A percentile compares a stretch with the other conserved stretches of the same genome.
phyloP scores from a whole-genome alignment of 2,113 vertebrate species.

The Epinephelus fuscoguttatus region DNA sequence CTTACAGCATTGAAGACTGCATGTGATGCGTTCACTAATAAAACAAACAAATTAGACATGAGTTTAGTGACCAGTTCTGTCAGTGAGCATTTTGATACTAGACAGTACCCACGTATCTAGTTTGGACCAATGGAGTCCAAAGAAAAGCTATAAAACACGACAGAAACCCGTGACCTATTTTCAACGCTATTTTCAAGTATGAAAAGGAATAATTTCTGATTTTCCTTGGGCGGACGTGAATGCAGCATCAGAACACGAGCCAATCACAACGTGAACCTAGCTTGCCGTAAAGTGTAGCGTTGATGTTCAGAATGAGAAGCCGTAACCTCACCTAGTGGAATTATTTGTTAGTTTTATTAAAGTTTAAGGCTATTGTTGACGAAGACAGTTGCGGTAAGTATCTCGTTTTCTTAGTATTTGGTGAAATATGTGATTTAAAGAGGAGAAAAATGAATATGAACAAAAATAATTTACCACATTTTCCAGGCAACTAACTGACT shows the following conservation, averaged over 20 bases:
- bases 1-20: too few relatives aligned
- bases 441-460: background rate
- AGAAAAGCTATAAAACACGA: too few relatives aligned
- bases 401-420: background rate
- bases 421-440: background rate
- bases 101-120: too few relatives aligned
- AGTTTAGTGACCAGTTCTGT: too few relatives aligned
- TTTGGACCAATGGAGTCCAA: too few relatives aligned
- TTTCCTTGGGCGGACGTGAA: slow-evolving; percentile 9
- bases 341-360: background rate
- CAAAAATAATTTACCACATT: background rate
- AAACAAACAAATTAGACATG: too few relatives aligned
- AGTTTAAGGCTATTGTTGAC: background rate
- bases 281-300: slow-evolving; percentile 60
- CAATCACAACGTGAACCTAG: slow-evolving; percentile 49
- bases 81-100: too few relatives aligned
- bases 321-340: accelerated
- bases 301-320: background rate
- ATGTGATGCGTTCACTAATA: too few relatives aligned
- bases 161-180: too few relatives aligned
- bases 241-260: slow-evolving; percentile 15
- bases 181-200: too few relatives aligned
- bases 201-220: background rate
- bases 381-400: slow-evolving; percentile 16
- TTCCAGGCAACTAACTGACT: background rate